phyloP scores from a whole-genome alignment of 2,888 invertebrate genomes.

The Pyrrhia umbra region DNA sequence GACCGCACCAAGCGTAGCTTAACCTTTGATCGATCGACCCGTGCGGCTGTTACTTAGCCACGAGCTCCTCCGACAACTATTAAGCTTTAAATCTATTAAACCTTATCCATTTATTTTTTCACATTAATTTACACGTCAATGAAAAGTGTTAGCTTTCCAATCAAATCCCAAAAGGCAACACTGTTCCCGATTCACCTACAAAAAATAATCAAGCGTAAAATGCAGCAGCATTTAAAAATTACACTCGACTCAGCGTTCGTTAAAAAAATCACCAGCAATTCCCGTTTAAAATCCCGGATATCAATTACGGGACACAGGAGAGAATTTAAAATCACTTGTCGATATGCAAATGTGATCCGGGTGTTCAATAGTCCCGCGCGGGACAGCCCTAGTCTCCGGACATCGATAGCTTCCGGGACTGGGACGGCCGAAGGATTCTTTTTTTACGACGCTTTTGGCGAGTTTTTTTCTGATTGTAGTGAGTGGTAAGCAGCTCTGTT shows the following conservation, averaged over 20 bases:
- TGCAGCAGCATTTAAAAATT: constrained; percentile 44
- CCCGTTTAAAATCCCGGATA: constrained; percentile 62
- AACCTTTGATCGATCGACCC: too few species aligned
- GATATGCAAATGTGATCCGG: constrained; percentile 85
- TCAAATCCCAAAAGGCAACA: constrained; percentile 1
- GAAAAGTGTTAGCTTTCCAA: not conserved
- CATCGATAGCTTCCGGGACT: constrained; percentile 84
- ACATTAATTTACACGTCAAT: not conserved
- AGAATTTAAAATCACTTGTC: constrained; percentile 75
- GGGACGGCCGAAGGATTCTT: constrained; percentile 71
- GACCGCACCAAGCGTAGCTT: too few species aligned
- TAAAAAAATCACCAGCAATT: constrained; percentile 54
- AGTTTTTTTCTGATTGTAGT: constrained; percentile 60
- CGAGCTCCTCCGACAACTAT: not conserved
- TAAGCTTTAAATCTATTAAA: not conserved
- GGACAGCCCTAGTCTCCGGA: constrained; percentile 69
- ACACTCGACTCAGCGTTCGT: constrained; percentile 19
- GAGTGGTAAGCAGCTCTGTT: constrained; percentile 63
- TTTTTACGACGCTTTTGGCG: constrained; percentile 74
- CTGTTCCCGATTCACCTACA: not conserved
- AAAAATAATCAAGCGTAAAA: constrained; percentile 33
- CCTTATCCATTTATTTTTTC: not conserved
- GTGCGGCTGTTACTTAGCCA: too few species aligned
- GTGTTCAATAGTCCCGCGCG: constrained; percentile 72
- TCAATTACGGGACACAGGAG: constrained; percentile 75